Base-by-base conservation (phyloP, 64 coral and sea anemone genomes). In the Actinia tenebrosa region DNA sequence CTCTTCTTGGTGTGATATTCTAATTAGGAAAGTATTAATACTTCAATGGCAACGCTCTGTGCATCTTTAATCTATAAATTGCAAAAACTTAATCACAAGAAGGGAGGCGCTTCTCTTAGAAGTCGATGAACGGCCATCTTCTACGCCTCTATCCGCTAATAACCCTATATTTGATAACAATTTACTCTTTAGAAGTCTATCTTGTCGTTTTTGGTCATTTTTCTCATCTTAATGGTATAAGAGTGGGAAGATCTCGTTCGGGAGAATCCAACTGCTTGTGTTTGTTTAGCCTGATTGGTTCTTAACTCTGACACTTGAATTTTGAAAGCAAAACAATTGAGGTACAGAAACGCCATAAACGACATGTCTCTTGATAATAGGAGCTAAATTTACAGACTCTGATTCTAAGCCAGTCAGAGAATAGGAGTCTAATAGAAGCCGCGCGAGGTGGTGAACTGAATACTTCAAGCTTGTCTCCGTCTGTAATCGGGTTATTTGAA, bases 231-330 rank as follows among this genome's bases (percentile, higher is more conserved):
- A 79, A 25, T 50, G 14, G 20, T 19, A 11, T 81, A 5, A n/a
- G 44, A 37, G 43, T 81, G 79, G 43, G 46, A 11, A 53, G 79
- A 50, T 81, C 44, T 45, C 22, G 79, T 53, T 81, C 79, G 7
- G 63, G 22, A 66, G 63, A 66, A 20, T 81, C 79, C 18, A 81
- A 20, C 19, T 81, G 50, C 79, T 81, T 22, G 79, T 81, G 27
- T 53, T 81, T 50, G 79, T 81, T 22, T 81, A 81, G 79, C 19
- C 44, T 81, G 79, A 81, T 81, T 81, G 79, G 79, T 81, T 81
- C 79, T 81, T 81, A 81, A 81, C 46, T 10, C 14, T 53, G 79
- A 81, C 79, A 81, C 79, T 81, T 81, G 79, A 81, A 81, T 45
- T 75, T 75, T 75, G 69, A 75, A 75, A 75, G 69, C 7, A 75